Evolutionary conservation across 1,140 invertebrate genomes (phyloP).

Genomic region (Drosophila prosaltans): DNA sequence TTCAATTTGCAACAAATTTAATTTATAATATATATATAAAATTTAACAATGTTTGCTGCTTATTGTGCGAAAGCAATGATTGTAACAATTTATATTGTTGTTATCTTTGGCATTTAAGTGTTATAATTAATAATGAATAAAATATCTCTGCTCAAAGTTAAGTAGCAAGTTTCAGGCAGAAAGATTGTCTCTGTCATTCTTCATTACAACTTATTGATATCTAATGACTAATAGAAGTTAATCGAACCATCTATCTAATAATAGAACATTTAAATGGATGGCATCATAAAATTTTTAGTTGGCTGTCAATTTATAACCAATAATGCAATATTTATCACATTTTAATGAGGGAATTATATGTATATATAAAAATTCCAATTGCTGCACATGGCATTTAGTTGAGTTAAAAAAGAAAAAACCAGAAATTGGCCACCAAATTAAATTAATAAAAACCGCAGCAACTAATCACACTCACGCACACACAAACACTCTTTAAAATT

Average conservation of each 20-base stretch:
- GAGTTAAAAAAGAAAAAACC: constrained; percentile 19
- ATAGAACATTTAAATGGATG: constrained; percentile 52
- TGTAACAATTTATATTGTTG: constrained; percentile 2
- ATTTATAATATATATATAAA: not conserved
- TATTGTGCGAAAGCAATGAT: not conserved
- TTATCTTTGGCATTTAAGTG: not conserved
- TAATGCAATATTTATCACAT: constrained; percentile 44
- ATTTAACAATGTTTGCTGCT: not conserved
- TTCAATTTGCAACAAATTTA: constrained; percentile 42
- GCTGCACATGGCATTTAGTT: not conserved
- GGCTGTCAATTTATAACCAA: constrained; percentile 54
- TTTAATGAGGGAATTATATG: constrained; percentile 31
- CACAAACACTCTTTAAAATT: not conserved
- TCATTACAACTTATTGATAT: constrained; percentile 16
- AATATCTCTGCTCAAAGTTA: not conserved
- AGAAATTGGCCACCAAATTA: not conserved
- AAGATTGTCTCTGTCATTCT: constrained; percentile 5
- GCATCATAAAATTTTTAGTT: constrained; percentile 41
- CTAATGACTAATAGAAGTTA: constrained; percentile 38
- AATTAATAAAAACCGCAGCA: not conserved
- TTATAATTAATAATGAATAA: not conserved
- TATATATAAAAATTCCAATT: constrained; percentile 1
- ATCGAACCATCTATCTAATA: constrained; percentile 49
- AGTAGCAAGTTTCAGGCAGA: not conserved
- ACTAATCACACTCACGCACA: not conserved